Evolutionary conservation across 2,888 invertebrate genomes (phyloP).

Genomic region (Ctena decussata): DNA sequence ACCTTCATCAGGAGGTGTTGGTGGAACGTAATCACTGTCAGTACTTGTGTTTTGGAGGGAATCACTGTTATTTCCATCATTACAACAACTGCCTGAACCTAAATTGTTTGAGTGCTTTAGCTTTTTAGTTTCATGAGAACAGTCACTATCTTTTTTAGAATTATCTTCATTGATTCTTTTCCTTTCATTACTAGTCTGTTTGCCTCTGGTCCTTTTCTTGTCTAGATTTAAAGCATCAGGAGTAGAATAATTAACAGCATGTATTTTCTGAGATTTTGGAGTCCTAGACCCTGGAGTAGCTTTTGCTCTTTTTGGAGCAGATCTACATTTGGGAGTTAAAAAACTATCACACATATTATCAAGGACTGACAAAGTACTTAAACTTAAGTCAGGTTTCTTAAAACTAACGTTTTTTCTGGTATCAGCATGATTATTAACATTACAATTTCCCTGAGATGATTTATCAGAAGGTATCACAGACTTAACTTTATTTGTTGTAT

Average conservation of each 20-base stretch:
- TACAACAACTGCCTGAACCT: background rate
- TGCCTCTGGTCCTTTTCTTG: conserved; percentile 20
- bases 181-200: background rate
- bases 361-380: conserved; percentile 51
- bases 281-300: conserved; percentile 18
- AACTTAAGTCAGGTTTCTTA: conserved; percentile 32
- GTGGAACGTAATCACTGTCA: conserved; percentile 82
- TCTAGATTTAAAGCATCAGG: conserved; percentile 37
- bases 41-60: conserved; percentile 61
- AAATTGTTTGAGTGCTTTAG: background rate
- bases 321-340: conserved; percentile 37
- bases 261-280: conserved; percentile 36
- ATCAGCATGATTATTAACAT: background rate
- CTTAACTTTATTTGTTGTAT: background rate
- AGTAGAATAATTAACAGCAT: conserved; percentile 38
- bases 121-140: background rate
- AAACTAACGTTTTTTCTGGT: background rate
- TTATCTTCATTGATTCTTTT: conserved; percentile 37
- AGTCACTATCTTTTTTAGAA: background rate
- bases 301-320: conserved; percentile 42
- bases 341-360: conserved; percentile 42
- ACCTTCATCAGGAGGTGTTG: conserved; percentile 82
- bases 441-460: background rate
- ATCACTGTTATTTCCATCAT: background rate
- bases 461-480: background rate